Conservation (phyloP, 1,140 invertebrate genomes). For the Drosophila ercepeae region DNA sequence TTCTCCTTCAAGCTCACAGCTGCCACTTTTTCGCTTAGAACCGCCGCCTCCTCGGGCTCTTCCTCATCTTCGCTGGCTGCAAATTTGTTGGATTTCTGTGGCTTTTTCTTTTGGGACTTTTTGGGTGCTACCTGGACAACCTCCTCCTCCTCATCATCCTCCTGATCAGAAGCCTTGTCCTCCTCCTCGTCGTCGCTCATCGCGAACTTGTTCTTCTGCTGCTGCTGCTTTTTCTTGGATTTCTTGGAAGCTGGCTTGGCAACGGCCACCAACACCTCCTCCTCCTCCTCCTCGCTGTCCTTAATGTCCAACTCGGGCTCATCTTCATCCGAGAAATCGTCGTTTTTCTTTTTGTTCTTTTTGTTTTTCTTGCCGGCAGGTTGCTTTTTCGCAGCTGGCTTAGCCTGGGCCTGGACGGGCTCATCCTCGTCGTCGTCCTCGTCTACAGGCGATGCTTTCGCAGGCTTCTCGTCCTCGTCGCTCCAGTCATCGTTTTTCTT, state of each 20-base stretch:
- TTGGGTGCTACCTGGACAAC: slow-evolving; percentile 40
- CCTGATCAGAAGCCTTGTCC: slow-evolving; percentile 33
- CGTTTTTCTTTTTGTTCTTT: slow-evolving; percentile 71
- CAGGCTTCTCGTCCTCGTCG: slow-evolving; percentile 80
- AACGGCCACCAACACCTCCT: slow-evolving; percentile 19
- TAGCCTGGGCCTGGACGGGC: neutral
- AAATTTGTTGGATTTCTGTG: slow-evolving; percentile 54
- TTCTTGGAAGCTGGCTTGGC: slow-evolving; percentile 64
- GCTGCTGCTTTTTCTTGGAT: slow-evolving; percentile 65
- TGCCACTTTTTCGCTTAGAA: slow-evolving; percentile 15
- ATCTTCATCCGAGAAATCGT: slow-evolving; percentile 60
- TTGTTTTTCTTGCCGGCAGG: slow-evolving; percentile 78
- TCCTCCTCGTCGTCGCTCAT: slow-evolving; percentile 59
- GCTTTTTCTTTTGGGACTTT: slow-evolving; percentile 59
- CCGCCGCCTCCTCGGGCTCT: slow-evolving; percentile 24
- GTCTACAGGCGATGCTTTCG: slow-evolving; percentile 42
- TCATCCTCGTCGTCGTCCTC: slow-evolving; percentile 31
- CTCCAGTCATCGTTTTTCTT: slow-evolving; percentile 76
- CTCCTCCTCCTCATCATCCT: slow-evolving; percentile 16
- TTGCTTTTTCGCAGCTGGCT: slow-evolving; percentile 60
- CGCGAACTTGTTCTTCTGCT: slow-evolving; percentile 66
- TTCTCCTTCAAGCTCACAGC: slow-evolving; percentile 27
- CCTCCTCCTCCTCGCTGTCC: slow-evolving; percentile 38
- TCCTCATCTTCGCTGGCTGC: slow-evolving; percentile 61
- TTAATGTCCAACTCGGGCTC: slow-evolving; percentile 30